Evolutionary conservation across 2,888 invertebrate species (phyloP), one percentile per base, ranked within the genome.

Genomic region (Sisyra terminalis): DNA sequence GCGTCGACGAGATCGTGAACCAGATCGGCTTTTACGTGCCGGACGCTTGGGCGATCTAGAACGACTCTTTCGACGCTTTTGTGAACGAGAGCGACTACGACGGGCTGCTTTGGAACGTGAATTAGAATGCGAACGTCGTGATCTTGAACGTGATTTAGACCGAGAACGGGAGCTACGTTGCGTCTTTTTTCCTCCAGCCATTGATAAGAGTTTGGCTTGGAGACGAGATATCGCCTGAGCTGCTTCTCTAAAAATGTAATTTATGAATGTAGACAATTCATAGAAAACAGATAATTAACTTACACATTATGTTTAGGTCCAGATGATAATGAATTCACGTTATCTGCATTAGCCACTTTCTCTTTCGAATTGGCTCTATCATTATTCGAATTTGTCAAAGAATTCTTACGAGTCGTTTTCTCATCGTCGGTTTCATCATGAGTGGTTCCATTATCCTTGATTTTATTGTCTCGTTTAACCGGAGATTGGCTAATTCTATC

Each of bases 161-260:
- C 49, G 50, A 9, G 55, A 52, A 39, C 55, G 52, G 10, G 48
- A 48, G 34, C 37, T 43, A 14, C 46, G 41, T 0, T 51, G 50
- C 44, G 52, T 52, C 45, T 50, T 47, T 48, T 59, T 67, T 14
- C 65, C 67, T 43, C 72, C 73, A 1, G 75, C 72, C 53, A 75
- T 65, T 45, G 71, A 72, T 64, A 75, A 64, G 47, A 75, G 57
- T 53, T 75, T 75, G 3, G 72, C 74, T 55, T 75, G 75, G 4
- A 74, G 61, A 50, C 72, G 67, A 4, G 73, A 71, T 43, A 74
- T 68, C 2, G 67, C 62, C n/a, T 64, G 66, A 5, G 61, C 59
- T 5, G 65, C 60, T 53, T 62, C 63, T 44, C 65, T 66, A 46
- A 29, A 45, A 29, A n/a, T n/a, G 17, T 13, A 31, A 31, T 31